Evolutionary conservation across 2,113 vertebrate species (phyloP).

Genomic region (Poicephalus meyeri): DNA sequence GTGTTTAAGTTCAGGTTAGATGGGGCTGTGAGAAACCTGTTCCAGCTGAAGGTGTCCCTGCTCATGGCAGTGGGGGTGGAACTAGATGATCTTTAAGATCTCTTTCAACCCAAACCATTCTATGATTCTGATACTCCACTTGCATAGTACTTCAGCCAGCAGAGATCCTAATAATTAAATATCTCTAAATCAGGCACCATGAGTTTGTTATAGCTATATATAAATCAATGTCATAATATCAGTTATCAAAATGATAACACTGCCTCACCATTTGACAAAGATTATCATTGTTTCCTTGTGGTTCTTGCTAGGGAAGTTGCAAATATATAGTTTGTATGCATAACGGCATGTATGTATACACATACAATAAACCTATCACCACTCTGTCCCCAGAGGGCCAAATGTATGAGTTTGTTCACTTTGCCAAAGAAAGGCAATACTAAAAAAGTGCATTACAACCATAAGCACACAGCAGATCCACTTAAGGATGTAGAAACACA

Average conservation of each 20-base stretch:
- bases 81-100: not conserved
- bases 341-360: not conserved
- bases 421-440: not conserved
- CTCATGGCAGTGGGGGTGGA: not conserved
- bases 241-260: not conserved
- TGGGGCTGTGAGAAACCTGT: not conserved
- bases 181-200: not conserved
- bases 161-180: not conserved
- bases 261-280: not conserved
- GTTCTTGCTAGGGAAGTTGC: not conserved
- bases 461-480: not conserved
- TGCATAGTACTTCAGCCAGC: not conserved
- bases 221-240: not conserved
- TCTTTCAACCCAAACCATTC: not conserved
- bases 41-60: not conserved
- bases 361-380: not conserved
- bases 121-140: not conserved
- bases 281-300: not conserved
- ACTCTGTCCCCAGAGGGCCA: not conserved
- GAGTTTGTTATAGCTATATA: not conserved
- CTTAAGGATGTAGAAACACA: not conserved
- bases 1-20: not conserved
- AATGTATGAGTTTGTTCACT: not conserved
- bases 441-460: not conserved
- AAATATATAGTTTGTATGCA: not conserved